Percentiles rank a stretch among this genome's conserved stretches.
Evolutionary conservation across 1,140 invertebrate species (phyloP).

Genomic region (Zaprionus nigranus): DNA sequence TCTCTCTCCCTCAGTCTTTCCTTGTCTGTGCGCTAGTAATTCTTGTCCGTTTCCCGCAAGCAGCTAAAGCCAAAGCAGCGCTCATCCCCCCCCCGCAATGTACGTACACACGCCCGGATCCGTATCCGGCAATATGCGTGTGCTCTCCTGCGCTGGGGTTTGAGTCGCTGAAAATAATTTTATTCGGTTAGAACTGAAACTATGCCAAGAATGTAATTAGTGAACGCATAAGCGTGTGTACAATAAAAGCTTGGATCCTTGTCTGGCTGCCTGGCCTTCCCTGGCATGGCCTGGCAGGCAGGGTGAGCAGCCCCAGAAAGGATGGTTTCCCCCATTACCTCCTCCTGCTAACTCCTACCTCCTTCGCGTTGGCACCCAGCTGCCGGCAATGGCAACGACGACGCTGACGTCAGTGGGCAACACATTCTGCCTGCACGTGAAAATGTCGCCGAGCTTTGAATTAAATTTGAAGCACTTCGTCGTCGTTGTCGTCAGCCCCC

Average conservation of each 20-base stretch:
- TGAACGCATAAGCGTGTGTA: slow-evolving; percentile 88
- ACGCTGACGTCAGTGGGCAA: slow-evolving; percentile 32
- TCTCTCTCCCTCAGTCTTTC: not conserved
- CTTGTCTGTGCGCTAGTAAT: slow-evolving; percentile 34
- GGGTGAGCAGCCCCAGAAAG: slow-evolving; percentile 43
- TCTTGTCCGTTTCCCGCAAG: slow-evolving; percentile 26
- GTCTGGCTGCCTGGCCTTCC: slow-evolving; percentile 51
- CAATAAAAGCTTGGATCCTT: slow-evolving; percentile 53
- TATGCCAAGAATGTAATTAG: slow-evolving; percentile 96
- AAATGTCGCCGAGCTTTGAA: slow-evolving; percentile 45
- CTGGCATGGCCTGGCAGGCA: slow-evolving; percentile 33
- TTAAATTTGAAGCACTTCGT: slow-evolving; percentile 34
- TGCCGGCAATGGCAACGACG: slow-evolving; percentile 27
- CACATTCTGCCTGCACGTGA: slow-evolving; percentile 25
- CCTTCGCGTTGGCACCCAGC: not conserved
- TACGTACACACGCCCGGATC: slow-evolving; percentile 4
- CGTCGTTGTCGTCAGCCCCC: not conserved
- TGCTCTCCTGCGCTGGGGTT: slow-evolving; percentile 33
- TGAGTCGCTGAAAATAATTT: slow-evolving; percentile 72
- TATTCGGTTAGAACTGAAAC: slow-evolving; percentile 87
- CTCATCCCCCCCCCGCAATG: not conserved
- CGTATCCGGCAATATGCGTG: slow-evolving; percentile 47
- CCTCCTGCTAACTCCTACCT: not conserved
- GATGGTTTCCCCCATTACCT: not conserved
- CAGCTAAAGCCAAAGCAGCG: slow-evolving; percentile 6